phyloP scores from a whole-genome alignment of 2,888 invertebrate genomes.

The Drosophila emarginata region DNA sequence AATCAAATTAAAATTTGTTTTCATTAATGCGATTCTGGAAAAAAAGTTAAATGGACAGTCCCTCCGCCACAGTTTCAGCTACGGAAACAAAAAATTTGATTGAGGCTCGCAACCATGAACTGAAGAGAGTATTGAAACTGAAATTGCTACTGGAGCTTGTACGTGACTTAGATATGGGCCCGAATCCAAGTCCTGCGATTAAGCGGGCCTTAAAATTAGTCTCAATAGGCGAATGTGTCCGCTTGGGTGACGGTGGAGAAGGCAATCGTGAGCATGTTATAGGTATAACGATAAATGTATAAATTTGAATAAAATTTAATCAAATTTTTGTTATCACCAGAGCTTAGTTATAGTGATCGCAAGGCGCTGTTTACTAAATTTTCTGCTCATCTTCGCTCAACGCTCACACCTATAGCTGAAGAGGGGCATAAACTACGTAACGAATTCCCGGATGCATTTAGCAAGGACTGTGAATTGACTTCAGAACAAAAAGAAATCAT shows the following conservation, averaged over 20 bases:
- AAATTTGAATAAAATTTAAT: too few species aligned
- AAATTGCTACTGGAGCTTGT: conserved; percentile 69
- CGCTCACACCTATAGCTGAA: conserved; percentile 59
- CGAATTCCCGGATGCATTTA: conserved; percentile 71
- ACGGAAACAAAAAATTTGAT: conserved; percentile 67
- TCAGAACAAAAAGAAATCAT: conserved; percentile 58
- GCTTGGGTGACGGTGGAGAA: conserved; percentile 44
- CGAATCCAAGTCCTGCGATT: conserved; percentile 46
- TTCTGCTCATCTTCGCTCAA: conserved; percentile 49
- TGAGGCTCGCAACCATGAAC: conserved; percentile 59
- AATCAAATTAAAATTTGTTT: conserved; percentile 15
- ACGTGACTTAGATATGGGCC: conserved; percentile 42
- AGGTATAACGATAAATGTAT: too few species aligned
- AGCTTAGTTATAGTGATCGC: conserved; percentile 75
- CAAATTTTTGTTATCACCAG: conserved; percentile 36
- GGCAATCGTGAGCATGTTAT: conserved; percentile 40
- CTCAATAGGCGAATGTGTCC: conserved; percentile 56
- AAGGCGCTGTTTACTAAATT: conserved; percentile 71
- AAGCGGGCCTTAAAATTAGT: conserved; percentile 57
- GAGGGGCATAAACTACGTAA: conserved; percentile 62
- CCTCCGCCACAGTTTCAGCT: conserved; percentile 61
- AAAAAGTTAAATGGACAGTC: conserved; percentile 33
- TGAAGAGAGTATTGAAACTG: conserved; percentile 70
- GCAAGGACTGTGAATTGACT: conserved; percentile 19
- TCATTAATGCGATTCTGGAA: not conserved